A percentile compares a stretch with the other conserved stretches of the same genome.
Evolutionary conservation across 2,113 vertebrate species (phyloP).

Genomic region (Microtus pennsylvanicus): DNA sequence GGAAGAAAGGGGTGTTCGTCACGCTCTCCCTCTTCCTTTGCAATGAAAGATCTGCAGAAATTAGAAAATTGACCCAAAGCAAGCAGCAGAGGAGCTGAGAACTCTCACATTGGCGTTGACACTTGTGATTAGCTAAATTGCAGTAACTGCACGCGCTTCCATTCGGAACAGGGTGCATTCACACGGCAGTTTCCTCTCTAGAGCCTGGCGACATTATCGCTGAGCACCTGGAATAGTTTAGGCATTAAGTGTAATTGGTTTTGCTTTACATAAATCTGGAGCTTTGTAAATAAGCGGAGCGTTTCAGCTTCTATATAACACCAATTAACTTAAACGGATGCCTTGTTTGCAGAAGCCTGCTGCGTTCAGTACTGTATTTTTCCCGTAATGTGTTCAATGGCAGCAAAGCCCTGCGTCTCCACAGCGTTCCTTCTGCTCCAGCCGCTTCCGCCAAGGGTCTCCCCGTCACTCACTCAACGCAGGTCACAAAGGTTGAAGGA

Average conservation of each 20-base stretch:
- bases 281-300: slow-evolving; percentile 90
- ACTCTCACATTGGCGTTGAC: slow-evolving; percentile 52
- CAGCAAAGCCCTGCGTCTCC: slow-evolving; percentile 28
- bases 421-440: slow-evolving; percentile 44
- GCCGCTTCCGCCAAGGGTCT: slow-evolving; percentile 52
- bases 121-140: slow-evolving; percentile 75
- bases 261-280: slow-evolving; percentile 91
- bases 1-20: slow-evolving; percentile 22
- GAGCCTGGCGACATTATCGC: slow-evolving; percentile 89
- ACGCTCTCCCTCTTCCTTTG: not conserved
- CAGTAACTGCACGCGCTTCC: slow-evolving; percentile 80
- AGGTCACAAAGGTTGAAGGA: not conserved
- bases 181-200: slow-evolving; percentile 87
- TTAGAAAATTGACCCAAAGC: slow-evolving; percentile 66
- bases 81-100: slow-evolving; percentile 56
- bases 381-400: slow-evolving; percentile 39
- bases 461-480: not conserved
- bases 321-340: slow-evolving; percentile 89
- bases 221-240: slow-evolving; percentile 92
- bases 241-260: slow-evolving; percentile 91
- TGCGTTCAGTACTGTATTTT: slow-evolving; percentile 79
- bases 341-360: slow-evolving; percentile 88
- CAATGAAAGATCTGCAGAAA: slow-evolving; percentile 60
- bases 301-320: slow-evolving; percentile 87
- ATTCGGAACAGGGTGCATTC: slow-evolving; percentile 85